phyloP scores from a whole-genome alignment of 2,797 vertebrate genomes.

The Craterocephalus amniculus region DNA sequence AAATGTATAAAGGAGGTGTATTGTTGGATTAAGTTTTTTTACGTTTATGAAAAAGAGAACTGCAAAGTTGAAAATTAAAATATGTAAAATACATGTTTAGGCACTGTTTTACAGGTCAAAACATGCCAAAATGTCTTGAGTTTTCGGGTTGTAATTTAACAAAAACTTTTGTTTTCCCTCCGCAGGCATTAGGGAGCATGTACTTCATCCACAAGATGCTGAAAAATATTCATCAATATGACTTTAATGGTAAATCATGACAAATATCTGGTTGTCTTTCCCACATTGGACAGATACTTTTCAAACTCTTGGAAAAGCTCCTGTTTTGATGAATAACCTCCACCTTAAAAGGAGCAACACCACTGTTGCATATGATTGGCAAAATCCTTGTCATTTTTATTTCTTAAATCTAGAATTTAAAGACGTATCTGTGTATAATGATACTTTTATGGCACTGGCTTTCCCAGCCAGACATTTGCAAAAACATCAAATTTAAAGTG shows the following conservation, averaged over 20 bases:
- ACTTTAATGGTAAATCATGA: conserved; percentile 83
- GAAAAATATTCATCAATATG: conserved; percentile 83
- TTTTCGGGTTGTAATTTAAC: neutral
- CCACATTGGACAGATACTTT: neutral
- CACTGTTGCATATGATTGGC: conserved; percentile 24
- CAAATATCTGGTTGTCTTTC: conserved; percentile 3
- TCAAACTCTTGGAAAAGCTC: neutral
- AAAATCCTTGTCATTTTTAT: conserved; percentile 24
- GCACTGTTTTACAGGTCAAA: too few species aligned
- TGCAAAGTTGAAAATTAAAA: neutral
- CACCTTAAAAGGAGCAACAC: neutral
- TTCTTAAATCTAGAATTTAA: conserved; percentile 17
- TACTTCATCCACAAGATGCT: conserved; percentile 87
- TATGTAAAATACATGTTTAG: neutral
- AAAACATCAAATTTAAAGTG: conserved; percentile 68
- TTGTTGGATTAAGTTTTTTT: neutral
- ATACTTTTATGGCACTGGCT: conserved; percentile 38
- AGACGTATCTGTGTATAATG: conserved; percentile 38
- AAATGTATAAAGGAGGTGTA: neutral
- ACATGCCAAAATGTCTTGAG: neutral
- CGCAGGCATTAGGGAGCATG: conserved; percentile 87
- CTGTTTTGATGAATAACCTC: conserved; percentile 11
- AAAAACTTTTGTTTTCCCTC: conserved; percentile 25
- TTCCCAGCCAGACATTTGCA: conserved; percentile 55
- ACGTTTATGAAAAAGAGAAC: neutral